Percentiles rank a stretch among this genome's conserved stretches.
These are phyloP conservation scores for Cryptotis parvus DNA, from an alignment of 2,113 vertebrate genomes.

Conservation along the genomic window DNA sequence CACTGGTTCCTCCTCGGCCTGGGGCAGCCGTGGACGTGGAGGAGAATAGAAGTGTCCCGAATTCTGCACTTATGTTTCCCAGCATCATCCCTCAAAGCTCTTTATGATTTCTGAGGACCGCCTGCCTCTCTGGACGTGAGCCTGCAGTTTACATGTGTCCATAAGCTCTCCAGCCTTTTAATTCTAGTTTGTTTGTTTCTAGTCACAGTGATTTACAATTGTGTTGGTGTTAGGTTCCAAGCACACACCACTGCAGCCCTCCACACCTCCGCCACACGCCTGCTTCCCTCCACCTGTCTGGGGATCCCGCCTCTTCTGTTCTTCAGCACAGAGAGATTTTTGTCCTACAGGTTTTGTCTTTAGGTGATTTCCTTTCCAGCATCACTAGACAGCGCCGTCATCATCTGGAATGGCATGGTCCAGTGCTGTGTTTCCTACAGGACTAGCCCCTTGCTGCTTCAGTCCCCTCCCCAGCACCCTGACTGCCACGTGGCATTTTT, in stretches of 20 bases:
- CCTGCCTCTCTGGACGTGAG: not conserved
- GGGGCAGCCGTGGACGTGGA: not conserved
- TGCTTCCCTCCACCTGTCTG: too few species aligned
- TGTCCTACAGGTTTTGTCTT: not conserved
- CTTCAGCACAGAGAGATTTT: conserved; percentile 25
- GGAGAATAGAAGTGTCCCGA: not conserved
- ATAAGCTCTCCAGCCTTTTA: not conserved
- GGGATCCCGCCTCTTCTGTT: too few species aligned
- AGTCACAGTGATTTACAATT: too few species aligned
- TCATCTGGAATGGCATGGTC: conserved; percentile 38
- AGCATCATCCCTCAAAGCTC: not conserved
- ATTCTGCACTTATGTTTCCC: not conserved
- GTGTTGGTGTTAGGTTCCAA: too few species aligned
- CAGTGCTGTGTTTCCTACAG: conserved; percentile 10
- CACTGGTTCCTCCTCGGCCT: not conserved
- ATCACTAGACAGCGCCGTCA: not conserved
- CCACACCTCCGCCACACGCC: too few species aligned
- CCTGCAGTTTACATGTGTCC: not conserved
- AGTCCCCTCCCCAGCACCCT: not conserved
- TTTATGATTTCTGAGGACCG: not conserved
- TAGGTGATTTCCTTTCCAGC: not conserved
- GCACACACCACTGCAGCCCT: too few species aligned
- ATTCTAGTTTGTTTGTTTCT: conserved; percentile 33
- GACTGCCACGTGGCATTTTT: not conserved
- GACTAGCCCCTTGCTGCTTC: not conserved